Conservation (phyloP, 2,113 vertebrate species). For the Colius striatus region DNA sequence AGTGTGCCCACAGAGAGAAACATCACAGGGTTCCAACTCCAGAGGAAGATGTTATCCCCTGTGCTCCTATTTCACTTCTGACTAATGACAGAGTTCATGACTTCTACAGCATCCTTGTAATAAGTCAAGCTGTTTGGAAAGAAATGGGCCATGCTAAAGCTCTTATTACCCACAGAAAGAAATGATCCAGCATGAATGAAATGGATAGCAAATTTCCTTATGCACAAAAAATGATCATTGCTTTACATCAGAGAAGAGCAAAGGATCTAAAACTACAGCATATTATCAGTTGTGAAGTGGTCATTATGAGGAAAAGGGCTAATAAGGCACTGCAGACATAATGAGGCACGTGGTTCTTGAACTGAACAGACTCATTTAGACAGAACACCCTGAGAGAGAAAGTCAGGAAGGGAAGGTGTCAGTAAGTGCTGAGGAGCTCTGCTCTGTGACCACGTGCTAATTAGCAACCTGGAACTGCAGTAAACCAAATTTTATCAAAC, state of each 20-base stretch:
- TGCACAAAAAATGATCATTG: background rate
- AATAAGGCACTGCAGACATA: background rate
- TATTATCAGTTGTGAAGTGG: background rate
- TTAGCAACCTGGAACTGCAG: background rate
- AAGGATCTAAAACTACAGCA: background rate
- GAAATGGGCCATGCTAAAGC: background rate
- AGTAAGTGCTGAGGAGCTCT: background rate
- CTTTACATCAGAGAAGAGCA: background rate
- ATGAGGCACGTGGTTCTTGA: background rate
- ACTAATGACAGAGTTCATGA: background rate
- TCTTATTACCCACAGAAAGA: background rate
- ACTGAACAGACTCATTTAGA: background rate
- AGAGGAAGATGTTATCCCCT: background rate
- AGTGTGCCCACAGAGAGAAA: rapidly evolving
- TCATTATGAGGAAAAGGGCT: background rate
- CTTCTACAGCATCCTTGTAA: background rate
- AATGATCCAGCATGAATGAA: background rate
- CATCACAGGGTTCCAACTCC: rapidly evolving
- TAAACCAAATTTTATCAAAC: background rate
- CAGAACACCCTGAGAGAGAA: background rate
- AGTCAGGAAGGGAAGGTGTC: background rate
- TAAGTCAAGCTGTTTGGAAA: background rate
- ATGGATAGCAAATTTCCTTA: background rate
- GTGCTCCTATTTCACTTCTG: background rate
- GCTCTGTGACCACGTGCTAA: background rate